Evolutionary conservation across 2,113 vertebrate genomes (phyloP).

Genomic region (Ochotona princeps): DNA sequence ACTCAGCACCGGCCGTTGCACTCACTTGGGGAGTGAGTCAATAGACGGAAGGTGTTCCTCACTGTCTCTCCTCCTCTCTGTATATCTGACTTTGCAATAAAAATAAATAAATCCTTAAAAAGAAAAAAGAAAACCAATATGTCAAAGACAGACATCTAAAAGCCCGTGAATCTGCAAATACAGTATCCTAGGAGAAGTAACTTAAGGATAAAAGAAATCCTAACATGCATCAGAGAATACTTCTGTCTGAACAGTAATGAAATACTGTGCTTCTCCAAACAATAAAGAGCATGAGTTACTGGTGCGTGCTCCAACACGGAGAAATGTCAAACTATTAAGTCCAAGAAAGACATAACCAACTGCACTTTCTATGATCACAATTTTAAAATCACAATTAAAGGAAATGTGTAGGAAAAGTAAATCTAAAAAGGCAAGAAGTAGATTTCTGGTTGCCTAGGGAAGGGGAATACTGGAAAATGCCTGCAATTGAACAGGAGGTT

Average conservation of each 20-base stretch:
- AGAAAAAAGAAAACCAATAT: too few relatives aligned
- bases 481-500: not conserved
- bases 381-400: not conserved
- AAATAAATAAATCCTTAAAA: too few relatives aligned
- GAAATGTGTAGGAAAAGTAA: not conserved
- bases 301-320: not conserved
- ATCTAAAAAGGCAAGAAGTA: not conserved
- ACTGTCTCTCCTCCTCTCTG: too few relatives aligned
- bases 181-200: slow-evolving; percentile 23
- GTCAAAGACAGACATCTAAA: slow-evolving; percentile 43
- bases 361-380: not conserved
- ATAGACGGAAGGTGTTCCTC: too few relatives aligned
- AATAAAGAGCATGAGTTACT: not conserved
- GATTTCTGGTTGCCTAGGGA: not conserved
- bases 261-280: not conserved
- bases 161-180: not conserved
- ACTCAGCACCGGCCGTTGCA: too few relatives aligned
- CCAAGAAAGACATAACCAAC: too few relatives aligned
- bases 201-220: slow-evolving; percentile 14
- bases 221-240: not conserved
- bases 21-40: too few relatives aligned
- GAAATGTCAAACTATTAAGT: too few relatives aligned
- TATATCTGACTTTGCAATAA: too few relatives aligned
- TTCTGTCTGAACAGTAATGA: slow-evolving; percentile 13
- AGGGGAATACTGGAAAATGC: not conserved